phyloP scores from a whole-genome alignment of 2,113 vertebrate genomes.

The Cnemophilus loriae region DNA sequence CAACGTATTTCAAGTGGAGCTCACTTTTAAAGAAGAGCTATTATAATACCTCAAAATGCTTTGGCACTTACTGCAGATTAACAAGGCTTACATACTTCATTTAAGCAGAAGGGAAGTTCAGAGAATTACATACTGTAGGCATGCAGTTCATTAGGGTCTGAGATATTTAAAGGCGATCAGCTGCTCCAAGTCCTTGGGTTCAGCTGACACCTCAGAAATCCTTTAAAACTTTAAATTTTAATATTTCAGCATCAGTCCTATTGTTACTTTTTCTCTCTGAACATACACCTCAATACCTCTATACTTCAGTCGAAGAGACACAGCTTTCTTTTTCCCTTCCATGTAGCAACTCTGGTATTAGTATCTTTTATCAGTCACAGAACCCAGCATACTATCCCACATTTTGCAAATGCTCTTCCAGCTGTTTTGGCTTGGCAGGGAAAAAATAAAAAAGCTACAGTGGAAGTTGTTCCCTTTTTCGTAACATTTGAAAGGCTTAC shows the following conservation, averaged over 20 bases:
- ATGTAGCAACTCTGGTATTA: accelerated
- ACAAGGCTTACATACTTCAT: not conserved
- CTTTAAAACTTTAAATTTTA: not conserved
- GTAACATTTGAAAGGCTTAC: not conserved
- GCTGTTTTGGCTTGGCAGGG: not conserved
- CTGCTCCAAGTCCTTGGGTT: not conserved
- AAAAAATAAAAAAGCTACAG: not conserved
- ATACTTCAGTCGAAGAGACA: not conserved
- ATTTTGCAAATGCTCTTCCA: not conserved
- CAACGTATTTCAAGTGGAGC: not conserved
- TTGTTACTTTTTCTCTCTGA: not conserved
- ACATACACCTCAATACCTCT: not conserved
- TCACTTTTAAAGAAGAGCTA: not conserved
- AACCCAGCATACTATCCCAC: not conserved
- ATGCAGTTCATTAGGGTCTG: not conserved
- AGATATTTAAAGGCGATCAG: not conserved
- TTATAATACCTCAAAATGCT: not conserved
- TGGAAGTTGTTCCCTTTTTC: not conserved
- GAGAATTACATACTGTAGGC: not conserved
- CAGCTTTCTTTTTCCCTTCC: not conserved
- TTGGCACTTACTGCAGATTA: not conserved
- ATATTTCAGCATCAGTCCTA: not conserved
- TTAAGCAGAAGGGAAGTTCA: not conserved
- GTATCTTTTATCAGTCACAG: not conserved
- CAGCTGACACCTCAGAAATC: not conserved